These are phyloP conservation scores for Drosophila pseudotakahashii DNA, from an alignment of 2,888 invertebrate species.

Conservation along the genomic window DNA sequence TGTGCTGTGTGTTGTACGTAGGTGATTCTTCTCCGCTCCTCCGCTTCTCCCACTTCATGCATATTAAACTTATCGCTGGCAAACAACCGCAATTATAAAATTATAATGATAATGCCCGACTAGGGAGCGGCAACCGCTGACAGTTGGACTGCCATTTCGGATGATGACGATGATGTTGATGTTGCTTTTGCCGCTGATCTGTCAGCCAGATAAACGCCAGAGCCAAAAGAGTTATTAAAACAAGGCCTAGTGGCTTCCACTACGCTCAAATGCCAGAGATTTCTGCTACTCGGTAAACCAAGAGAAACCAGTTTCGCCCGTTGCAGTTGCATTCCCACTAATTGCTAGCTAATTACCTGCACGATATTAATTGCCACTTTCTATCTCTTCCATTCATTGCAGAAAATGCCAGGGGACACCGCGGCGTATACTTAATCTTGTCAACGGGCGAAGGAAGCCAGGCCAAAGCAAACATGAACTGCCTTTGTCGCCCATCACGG, in stretches of 20 bases:
- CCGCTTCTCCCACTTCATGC: constrained; percentile 48
- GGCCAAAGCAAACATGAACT: constrained; percentile 80
- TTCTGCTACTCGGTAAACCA: background rate
- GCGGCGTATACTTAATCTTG: constrained; percentile 55
- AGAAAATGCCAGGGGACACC: constrained; percentile 42
- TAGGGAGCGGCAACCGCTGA: constrained; percentile 78
- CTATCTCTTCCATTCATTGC: constrained; percentile 59
- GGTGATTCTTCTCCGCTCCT: constrained; percentile 6
- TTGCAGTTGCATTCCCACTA: constrained; percentile 55
- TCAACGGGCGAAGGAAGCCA: constrained; percentile 20
- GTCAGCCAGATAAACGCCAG: constrained; percentile 63
- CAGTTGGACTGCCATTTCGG: constrained; percentile 75
- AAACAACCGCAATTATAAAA: constrained; percentile 79
- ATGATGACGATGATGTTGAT: constrained; percentile 49
- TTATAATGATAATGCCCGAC: constrained; percentile 78
- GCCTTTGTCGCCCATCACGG: constrained; percentile 84
- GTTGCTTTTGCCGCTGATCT: constrained; percentile 63
- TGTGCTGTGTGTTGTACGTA: constrained; percentile 11
- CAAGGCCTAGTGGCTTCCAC: constrained; percentile 46
- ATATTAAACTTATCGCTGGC: constrained; percentile 77
- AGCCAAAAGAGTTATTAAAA: constrained; percentile 80
- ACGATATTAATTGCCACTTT: constrained; percentile 71
- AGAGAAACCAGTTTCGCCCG: constrained; percentile 55
- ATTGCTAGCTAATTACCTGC: constrained; percentile 72
- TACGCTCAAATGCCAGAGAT: constrained; percentile 31